These are phyloP conservation scores for Ptilonorhynchus violaceus DNA, from an alignment of 2,113 vertebrate species.

Conservation along the genomic window DNA sequence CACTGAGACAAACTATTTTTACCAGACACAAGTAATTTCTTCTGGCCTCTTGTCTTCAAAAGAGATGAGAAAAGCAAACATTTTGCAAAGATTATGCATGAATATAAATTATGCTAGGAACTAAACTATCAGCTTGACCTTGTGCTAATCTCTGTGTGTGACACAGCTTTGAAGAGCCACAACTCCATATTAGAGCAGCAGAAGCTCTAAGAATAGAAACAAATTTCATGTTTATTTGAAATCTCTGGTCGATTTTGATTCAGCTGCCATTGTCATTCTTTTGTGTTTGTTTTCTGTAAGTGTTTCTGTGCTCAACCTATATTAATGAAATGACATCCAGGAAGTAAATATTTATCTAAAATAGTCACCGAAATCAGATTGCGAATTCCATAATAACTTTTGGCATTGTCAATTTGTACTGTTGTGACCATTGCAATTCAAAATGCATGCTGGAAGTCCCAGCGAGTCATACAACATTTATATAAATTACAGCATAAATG, in stretches of 20 bases:
- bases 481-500: neutral
- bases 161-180: neutral
- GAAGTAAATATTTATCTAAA: conserved; percentile 6
- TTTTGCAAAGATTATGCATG: neutral
- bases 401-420: neutral
- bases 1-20: conserved; percentile 24
- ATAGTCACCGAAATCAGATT: neutral
- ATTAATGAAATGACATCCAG: neutral
- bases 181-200: neutral
- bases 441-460: neutral
- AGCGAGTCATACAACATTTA: neutral
- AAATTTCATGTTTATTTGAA: neutral
- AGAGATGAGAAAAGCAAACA: neutral
- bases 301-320: neutral
- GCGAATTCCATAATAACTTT: neutral
- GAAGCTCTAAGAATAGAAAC: neutral
- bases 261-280: neutral
- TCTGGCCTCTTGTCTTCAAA: neutral
- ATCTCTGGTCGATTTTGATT: neutral
- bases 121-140: neutral
- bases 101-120: neutral
- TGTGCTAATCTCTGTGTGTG: neutral
- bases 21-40: conserved; percentile 7
- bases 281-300: neutral
- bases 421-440: neutral